These are phyloP conservation scores for Limosa lapponica DNA, from an alignment of 2,797 vertebrate species.

Conservation along the genomic window DNA sequence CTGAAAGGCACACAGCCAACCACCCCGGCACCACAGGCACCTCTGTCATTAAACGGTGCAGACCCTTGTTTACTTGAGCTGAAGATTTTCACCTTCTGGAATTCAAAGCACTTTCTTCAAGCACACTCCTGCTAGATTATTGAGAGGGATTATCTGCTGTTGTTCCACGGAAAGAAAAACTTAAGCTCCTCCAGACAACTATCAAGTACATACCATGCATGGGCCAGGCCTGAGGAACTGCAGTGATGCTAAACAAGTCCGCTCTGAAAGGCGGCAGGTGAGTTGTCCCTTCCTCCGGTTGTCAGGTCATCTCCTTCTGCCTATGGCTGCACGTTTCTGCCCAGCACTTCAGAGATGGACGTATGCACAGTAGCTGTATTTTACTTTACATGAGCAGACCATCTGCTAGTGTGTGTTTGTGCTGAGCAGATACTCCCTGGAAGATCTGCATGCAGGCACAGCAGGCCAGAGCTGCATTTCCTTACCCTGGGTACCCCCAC, in stretches of 20 bases:
- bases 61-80: background rate
- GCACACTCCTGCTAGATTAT: background rate
- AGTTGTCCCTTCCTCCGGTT: background rate
- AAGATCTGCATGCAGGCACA: accelerated
- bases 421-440: background rate
- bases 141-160: background rate
- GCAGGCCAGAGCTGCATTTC: background rate
- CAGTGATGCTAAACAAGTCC: accelerated
- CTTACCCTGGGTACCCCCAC: background rate
- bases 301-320: background rate
- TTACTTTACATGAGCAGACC: background rate
- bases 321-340: background rate
- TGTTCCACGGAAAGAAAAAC: background rate
- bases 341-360: background rate
- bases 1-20: accelerated
- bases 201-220: accelerated
- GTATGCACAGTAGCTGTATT: accelerated
- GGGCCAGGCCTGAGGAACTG: background rate
- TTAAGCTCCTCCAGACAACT: background rate
- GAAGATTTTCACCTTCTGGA: background rate
- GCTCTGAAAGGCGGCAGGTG: accelerated
- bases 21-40: accelerated
- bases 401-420: background rate
- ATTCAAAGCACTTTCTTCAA: background rate
- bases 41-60: accelerated